A percentile compares a stretch with the other conserved stretches of the same genome.
phyloP scores from a whole-genome alignment of 2,888 invertebrate genomes.

The Leucoma salicis region DNA sequence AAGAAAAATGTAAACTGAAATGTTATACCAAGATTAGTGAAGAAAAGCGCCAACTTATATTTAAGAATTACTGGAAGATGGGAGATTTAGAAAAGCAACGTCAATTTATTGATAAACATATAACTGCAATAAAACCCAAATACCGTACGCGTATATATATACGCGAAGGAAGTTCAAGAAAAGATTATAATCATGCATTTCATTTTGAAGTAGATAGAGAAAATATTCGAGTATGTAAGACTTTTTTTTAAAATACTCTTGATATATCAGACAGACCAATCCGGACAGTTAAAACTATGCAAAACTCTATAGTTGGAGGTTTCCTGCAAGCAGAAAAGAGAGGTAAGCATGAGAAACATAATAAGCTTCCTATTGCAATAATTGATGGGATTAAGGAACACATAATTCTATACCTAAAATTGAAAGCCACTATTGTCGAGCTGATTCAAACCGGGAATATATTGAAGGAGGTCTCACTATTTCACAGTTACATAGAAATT shows the following conservation, averaged over 20 bases:
- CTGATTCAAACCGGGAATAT: slow-evolving; percentile 13
- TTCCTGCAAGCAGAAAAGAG: slow-evolving; percentile 11
- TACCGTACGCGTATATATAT: slow-evolving; percentile 10
- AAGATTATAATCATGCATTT: background rate
- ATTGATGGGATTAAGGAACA: slow-evolving; percentile 10
- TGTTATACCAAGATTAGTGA: slow-evolving; percentile 7
- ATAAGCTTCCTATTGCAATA: background rate
- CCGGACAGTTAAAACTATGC: slow-evolving; percentile 5
- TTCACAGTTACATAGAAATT: slow-evolving; percentile 16
- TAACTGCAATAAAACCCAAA: slow-evolving; percentile 10
- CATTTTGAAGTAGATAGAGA: slow-evolving; percentile 8
- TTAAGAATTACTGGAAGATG: slow-evolving; percentile 7
- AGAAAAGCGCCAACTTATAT: slow-evolving; percentile 8
- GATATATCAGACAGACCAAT: slow-evolving; percentile 5
- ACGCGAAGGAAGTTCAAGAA: slow-evolving; percentile 7
- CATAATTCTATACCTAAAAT: slow-evolving; percentile 19
- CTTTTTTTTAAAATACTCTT: too few relatives aligned
- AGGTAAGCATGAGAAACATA: slow-evolving; percentile 15
- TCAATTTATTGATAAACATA: slow-evolving; percentile 8
- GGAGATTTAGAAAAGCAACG: slow-evolving; percentile 3
- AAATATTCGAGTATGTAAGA: too few relatives aligned
- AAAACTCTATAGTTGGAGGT: slow-evolving; percentile 6
- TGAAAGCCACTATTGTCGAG: slow-evolving; percentile 19
- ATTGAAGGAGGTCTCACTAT: slow-evolving; percentile 13
- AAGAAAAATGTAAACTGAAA: slow-evolving; percentile 9